Evolutionary conservation across 2,797 vertebrate species (phyloP), one percentile per base, ranked within the genome.

Genomic region (Hafferia zeledoni): DNA sequence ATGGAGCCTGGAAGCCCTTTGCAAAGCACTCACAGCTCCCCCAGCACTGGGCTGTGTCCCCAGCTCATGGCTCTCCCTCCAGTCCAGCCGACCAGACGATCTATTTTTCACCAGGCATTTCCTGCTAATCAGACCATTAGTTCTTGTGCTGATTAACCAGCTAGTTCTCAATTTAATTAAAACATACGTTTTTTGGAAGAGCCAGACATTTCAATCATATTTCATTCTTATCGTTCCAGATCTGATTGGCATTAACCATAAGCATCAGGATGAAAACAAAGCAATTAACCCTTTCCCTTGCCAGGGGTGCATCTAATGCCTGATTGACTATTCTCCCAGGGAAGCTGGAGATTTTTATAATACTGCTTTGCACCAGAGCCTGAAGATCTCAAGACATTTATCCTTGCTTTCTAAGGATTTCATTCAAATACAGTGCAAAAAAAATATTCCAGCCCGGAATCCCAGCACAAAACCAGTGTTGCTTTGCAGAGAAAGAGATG

Each of bases 71-170:
- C 19, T 85, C 47, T 84, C 41, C 71, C 76, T 89, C 60, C 65
- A 83, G 56, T 64, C 57, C 68, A 56, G 49, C 31, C 0, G 1
- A 52, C 10, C 53, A 92, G 39, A 72, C 3, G 2, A 53, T 49
- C 74, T 78, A 1, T 77, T 97, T 96, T 93, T 47, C 74, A 92
- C 57, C 63, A 77, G 59, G 39, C 87, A 2, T 78, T 94, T 94
- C 79, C 77, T 92, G 91, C 96, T 96, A 92, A 97, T 97, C 96
- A 97, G 88, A 87, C 85, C 94, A 88, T 96, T 96, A 94, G 76
- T 92, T 90, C 94, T 95, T 37, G 71, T 78, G 76, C 93, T 97
- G 96, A 97, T 97, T 97, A 98, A 96, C 97, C 60, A 78, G 83
- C 83, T 80, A 91, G 71, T 90, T 84, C 60, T 91, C 83, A 87